Evolutionary conservation across 2,888 invertebrate genomes (phyloP).

Genomic region (Itoplectis maculator): DNA sequence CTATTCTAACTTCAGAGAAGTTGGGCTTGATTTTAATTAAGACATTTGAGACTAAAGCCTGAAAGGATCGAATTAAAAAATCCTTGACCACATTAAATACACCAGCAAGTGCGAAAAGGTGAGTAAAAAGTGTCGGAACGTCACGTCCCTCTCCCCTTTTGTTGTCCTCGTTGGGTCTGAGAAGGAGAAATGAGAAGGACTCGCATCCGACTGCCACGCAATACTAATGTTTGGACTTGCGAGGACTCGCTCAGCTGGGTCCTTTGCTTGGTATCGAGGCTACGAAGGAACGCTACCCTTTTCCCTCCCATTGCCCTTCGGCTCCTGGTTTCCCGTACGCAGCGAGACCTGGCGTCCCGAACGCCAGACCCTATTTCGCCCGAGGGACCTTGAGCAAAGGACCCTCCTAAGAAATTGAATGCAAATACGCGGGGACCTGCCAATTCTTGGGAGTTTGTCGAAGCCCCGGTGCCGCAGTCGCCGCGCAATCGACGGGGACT

Average conservation of each 20-base stretch:
- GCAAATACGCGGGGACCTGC: constrained; percentile 76
- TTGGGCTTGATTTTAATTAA: too few species aligned
- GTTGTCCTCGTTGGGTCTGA: neutral
- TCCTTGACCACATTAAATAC: too few species aligned
- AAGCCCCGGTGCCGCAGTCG: neutral
- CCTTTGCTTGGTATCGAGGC: neutral
- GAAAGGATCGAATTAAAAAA: too few species aligned
- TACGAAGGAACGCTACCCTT: neutral
- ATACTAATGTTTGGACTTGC: constrained; percentile 20
- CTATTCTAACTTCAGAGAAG: too few species aligned
- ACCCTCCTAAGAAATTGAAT: constrained; percentile 79
- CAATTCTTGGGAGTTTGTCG: constrained; percentile 16
- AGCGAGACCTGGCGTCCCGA: neutral
- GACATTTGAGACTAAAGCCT: too few species aligned
- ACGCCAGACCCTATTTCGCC: constrained; percentile 21
- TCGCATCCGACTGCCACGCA: too few species aligned
- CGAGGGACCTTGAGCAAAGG: constrained; percentile 50
- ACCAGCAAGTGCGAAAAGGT: too few species aligned
- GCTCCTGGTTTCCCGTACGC: constrained; percentile 5
- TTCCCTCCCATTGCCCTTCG: too few species aligned
- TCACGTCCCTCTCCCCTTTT: neutral
- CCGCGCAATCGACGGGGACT: neutral
- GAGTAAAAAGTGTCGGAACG: too few species aligned
- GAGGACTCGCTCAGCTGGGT: neutral
- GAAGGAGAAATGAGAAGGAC: too few species aligned